Evolutionary conservation across 2,797 vertebrate genomes (phyloP), one percentile per base, ranked within the genome.

Genomic region (Sternarchorhynchus goeldii): DNA sequence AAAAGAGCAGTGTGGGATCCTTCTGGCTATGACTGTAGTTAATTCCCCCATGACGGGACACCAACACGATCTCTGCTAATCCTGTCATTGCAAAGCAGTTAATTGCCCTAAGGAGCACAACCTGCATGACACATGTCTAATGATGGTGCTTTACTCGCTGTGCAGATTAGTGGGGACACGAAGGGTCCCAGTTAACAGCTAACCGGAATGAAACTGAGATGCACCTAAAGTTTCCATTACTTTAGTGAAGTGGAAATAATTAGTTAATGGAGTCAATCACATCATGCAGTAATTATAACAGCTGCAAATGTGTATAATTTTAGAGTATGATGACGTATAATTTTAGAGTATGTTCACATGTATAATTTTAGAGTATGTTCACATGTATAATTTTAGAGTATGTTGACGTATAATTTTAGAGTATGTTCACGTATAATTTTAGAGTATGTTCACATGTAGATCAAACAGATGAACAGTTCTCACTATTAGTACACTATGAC

Each of bases 81-180:
- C 66, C 59, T 1, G 41, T 50, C 75, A 17, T 76, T 76, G 53
- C 36, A 76, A 41, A 60, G 17, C 21, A 10, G 3, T 81, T 60
- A 67, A 67, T 64, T 39, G 62, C 7, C 41, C 36, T 20, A 17
- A 62, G 39, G 39, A 59, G 55, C 20, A 77, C 72, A 73, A 63
- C 55, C 55, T 45, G 76, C 1, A 17, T 67, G 67, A 76, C 60
- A 59, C 14, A 21, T 57, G 21, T 3, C 55, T 81, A 71, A 71
- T 50, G 50, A 36, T 14, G n/a, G 10, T n/a, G 16, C 25, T 53
- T 58, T 1, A 7, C 2, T 25, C 18, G 2, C 39, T 62, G 16
- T 21, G 16, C 60, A 31, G 21, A 66, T 69, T 74, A 62, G 21
- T 36, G 5, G n/a, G 29, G 55, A 68, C 10, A 0, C 39, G 36